Percentiles rank a stretch among this genome's conserved stretches.
phyloP scores from a whole-genome alignment of 2,888 invertebrate genomes.

The Deilephila porcellus region DNA sequence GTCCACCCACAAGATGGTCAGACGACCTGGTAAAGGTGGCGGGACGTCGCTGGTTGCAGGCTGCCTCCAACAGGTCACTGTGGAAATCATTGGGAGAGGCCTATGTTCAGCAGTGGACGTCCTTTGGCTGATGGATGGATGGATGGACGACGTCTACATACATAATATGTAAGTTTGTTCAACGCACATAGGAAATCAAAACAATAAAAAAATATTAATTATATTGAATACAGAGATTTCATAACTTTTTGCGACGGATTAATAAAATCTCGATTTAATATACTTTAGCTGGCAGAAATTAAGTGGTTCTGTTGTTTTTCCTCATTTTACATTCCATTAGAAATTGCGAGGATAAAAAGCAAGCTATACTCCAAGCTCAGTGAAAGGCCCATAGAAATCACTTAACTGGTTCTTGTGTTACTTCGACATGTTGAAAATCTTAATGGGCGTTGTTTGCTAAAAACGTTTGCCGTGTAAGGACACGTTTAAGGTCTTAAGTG shows the following conservation, averaged over 20 bases:
- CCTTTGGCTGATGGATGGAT: no score
- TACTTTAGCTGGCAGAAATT: constrained; percentile 10
- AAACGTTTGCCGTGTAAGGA: constrained; percentile 24
- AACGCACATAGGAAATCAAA: background rate
- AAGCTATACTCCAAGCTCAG: constrained; percentile 1
- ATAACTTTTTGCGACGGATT: constrained; percentile 7
- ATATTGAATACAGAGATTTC: background rate
- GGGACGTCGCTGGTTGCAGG: no score
- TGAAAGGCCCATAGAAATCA: constrained; percentile 27
- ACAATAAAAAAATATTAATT: background rate
- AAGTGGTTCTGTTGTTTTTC: constrained; percentile 17
- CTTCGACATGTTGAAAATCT: constrained; percentile 24
- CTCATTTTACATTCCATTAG: constrained; percentile 22
- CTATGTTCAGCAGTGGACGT: no score
- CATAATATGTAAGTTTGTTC: background rate
- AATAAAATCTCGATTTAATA: constrained; percentile 16
- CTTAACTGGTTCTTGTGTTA: constrained; percentile 21
- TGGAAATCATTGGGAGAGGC: no score
- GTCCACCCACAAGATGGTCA: no score
- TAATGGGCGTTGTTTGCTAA: constrained; percentile 27
- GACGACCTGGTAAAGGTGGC: no score
- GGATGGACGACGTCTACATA: no score
- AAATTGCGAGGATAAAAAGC: constrained; percentile 22
- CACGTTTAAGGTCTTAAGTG: constrained; percentile 10
- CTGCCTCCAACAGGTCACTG: no score